Evolutionary conservation across 2,113 vertebrate genomes (phyloP).

Genomic region (Apodemus speciosus): DNA sequence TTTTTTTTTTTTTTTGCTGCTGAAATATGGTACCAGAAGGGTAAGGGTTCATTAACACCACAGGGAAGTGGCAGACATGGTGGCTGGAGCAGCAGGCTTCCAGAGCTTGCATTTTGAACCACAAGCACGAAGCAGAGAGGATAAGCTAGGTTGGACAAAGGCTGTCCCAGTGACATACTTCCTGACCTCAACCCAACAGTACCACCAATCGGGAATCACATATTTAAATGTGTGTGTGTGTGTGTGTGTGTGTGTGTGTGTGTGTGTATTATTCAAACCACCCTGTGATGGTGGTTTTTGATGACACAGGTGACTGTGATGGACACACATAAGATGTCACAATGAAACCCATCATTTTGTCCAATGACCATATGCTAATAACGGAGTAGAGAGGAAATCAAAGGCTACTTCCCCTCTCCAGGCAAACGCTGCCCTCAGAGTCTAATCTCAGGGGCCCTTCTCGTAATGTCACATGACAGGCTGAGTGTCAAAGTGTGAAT

Average conservation of each 20-base stretch:
- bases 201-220: neutral
- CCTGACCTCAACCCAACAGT: neutral
- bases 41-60: neutral
- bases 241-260: no score
- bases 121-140: neutral
- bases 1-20: neutral
- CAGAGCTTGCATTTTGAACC: neutral
- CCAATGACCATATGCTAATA: neutral
- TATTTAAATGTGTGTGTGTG: neutral
- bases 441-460: neutral
- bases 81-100: neutral
- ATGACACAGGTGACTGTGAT: neutral
- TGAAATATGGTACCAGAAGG: neutral
- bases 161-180: neutral
- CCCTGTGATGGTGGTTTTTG: no score
- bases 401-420: no score
- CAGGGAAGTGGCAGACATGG: neutral
- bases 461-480: neutral
- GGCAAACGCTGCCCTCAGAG: neutral
- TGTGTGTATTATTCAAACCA: neutral
- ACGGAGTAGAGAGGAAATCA: neutral
- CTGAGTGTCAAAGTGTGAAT: neutral
- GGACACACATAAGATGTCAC: neutral
- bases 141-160: neutral
- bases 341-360: neutral